Evolutionary conservation across 1,140 invertebrate genomes (phyloP).

Genomic region (Eciton burchellii): DNA sequence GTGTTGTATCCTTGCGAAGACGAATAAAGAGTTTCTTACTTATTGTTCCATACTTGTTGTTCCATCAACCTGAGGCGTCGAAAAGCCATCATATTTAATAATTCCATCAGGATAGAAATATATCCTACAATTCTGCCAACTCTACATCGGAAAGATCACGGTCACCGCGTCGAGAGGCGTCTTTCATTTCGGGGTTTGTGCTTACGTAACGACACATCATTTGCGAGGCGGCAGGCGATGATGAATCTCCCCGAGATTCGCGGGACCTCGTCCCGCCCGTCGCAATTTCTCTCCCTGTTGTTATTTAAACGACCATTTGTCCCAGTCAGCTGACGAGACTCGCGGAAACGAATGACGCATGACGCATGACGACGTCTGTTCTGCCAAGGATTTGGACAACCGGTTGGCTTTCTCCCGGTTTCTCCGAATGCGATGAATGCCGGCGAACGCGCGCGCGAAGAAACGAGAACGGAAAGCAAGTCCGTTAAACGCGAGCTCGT

Average conservation of each 20-base stretch:
- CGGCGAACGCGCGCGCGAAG: not conserved
- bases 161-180: conserved; percentile 58
- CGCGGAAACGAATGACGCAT: conserved; percentile 44
- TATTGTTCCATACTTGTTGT: no score
- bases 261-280: conserved; percentile 52
- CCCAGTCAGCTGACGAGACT: conserved; percentile 26
- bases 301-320: conserved; percentile 66
- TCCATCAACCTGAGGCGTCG: no score
- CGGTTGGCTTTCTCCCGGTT: not conserved
- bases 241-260: conserved; percentile 75
- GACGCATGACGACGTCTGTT: conserved; percentile 55
- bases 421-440: not conserved
- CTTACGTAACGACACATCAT: conserved; percentile 74
- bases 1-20: no score
- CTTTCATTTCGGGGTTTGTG: conserved; percentile 65
- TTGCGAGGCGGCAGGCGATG: conserved; percentile 65
- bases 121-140: conserved; percentile 60
- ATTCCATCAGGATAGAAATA: not conserved
- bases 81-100: no score
- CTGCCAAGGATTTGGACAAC: conserved; percentile 34
- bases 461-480: conserved; percentile 39
- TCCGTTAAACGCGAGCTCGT: conserved; percentile 51
- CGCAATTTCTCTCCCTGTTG: conserved; percentile 53
- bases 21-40: no score
- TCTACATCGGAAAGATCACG: conserved; percentile 64